Evolutionary conservation across 2,888 invertebrate genomes (phyloP).

Genomic region (Xestia xanthographa): DNA sequence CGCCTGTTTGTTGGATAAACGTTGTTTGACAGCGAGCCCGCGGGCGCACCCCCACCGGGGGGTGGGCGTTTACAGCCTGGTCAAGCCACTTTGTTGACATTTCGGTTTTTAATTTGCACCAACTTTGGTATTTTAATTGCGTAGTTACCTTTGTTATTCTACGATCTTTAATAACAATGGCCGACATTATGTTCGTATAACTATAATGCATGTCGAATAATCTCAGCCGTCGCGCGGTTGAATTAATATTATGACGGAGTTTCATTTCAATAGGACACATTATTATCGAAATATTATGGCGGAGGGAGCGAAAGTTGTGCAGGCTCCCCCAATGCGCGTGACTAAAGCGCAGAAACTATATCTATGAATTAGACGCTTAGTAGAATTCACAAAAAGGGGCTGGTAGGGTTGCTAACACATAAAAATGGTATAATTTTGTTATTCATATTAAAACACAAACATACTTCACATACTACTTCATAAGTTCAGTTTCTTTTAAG

Average conservation of each 20-base stretch:
- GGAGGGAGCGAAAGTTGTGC: constrained; percentile 73
- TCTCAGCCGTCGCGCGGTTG: constrained; percentile 60
- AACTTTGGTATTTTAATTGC: constrained; percentile 70
- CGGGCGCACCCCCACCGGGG: constrained; percentile 63
- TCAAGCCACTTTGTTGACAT: constrained; percentile 82
- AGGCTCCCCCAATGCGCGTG: constrained; percentile 81
- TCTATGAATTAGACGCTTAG: constrained; percentile 85
- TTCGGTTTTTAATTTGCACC: constrained; percentile 80
- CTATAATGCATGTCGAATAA: constrained; percentile 48
- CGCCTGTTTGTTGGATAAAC: constrained; percentile 85
- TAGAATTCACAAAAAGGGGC: constrained; percentile 79
- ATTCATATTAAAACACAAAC: not conserved
- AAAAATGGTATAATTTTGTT: not conserved
- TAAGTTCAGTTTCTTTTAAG: not conserved
- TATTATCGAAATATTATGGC: constrained; percentile 80
- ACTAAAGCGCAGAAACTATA: constrained; percentile 84
- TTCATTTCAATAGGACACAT: constrained; percentile 81
- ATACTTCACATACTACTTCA: too few species aligned
- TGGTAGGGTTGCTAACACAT: constrained; percentile 73
- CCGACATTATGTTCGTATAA: not conserved
- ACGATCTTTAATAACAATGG: constrained; percentile 57
- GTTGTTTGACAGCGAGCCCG: constrained; percentile 84
- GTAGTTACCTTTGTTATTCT: constrained; percentile 47
- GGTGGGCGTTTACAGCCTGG: constrained; percentile 67
- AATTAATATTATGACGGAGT: constrained; percentile 80